Percentiles rank a stretch among this genome's conserved stretches.
These are phyloP conservation scores for Agrochola macilenta DNA, from an alignment of 2,888 invertebrate species.

Conservation along the genomic window DNA sequence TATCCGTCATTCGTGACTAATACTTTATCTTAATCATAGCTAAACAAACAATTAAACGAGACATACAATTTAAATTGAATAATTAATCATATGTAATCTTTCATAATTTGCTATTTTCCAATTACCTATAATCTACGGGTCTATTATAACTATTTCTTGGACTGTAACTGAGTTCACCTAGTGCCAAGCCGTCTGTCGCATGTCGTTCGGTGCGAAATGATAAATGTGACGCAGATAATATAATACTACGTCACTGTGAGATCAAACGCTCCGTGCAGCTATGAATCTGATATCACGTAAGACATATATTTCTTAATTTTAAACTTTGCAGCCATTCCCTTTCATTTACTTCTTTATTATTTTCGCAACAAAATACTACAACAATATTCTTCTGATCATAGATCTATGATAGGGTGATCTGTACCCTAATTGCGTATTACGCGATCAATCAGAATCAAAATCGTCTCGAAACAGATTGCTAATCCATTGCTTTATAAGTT, in stretches of 20 bases:
- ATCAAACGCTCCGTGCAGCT: not conserved
- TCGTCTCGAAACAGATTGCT: no score
- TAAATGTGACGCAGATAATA: no score
- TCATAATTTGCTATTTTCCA: not conserved
- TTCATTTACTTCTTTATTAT: no score
- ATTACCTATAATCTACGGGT: not conserved
- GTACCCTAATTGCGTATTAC: no score
- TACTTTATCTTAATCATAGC: not conserved
- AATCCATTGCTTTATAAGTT: no score
- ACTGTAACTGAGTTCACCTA: not conserved
- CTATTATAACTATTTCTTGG: not conserved
- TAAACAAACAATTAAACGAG: not conserved
- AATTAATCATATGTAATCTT: not conserved
- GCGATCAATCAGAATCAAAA: no score
- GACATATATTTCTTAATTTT: not conserved
- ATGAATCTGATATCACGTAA: constrained; percentile 20
- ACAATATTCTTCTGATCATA: no score
- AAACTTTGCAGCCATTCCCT: not conserved
- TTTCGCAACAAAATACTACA: no score
- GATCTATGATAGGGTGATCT: not conserved
- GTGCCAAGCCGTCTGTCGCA: not conserved
- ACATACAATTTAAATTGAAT: constrained; percentile 28
- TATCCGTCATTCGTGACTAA: constrained; percentile 12
- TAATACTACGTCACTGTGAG: no score
- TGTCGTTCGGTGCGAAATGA: not conserved